Base-by-base conservation (phyloP, 1,140 invertebrate species). In the Lysiphlebus fabarum region DNA sequence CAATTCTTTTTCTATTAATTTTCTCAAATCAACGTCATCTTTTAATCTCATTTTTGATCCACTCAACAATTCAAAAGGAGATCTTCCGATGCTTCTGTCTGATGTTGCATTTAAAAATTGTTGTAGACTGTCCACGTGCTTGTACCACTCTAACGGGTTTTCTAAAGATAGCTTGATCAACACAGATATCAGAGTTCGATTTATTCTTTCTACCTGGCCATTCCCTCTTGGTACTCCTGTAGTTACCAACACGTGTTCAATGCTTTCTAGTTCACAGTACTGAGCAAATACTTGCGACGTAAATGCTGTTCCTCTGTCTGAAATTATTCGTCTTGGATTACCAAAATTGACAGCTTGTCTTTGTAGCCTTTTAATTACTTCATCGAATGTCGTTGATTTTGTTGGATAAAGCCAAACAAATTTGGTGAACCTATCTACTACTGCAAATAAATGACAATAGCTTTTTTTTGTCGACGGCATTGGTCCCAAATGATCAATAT, bases 401-500 rank as follows among this genome's bases (percentile, higher is more conserved):
- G 59, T 65, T 0, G 71, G 64, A 53, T 64, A 64, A 2, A 73
- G 33, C 59, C 62, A 65, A 1, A 66, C 59, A 58, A 66, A 73
- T 62, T 69, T 68, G 0, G 68, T 63, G 56, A 69, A 73, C n/a
- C 54, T 65, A 42, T 72, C 68, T 8, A 67, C 62, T 6, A 69
- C 57, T 7, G 62, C 61, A 5, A 72, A 59, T 9, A 72, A 58
- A 44, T 70, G 51, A 5, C 59, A 56, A 38, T 67, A 65, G 6
- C 40, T 53, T 42, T 61, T 65, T 9, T 11, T 44, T 1, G 65
- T 69, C 6, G 40, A 12, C 6, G 56, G 53, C 51, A 72, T 58
- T 51, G 64, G 68, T 9, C 69, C 66, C n/a, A 77, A 49, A 58
- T 77, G 70, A 60, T 77, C 73, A 11, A 70, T 17, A 61, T 76